Evolutionary conservation across 2,888 invertebrate genomes (phyloP).

Genomic region (Lochmaea capreae): DNA sequence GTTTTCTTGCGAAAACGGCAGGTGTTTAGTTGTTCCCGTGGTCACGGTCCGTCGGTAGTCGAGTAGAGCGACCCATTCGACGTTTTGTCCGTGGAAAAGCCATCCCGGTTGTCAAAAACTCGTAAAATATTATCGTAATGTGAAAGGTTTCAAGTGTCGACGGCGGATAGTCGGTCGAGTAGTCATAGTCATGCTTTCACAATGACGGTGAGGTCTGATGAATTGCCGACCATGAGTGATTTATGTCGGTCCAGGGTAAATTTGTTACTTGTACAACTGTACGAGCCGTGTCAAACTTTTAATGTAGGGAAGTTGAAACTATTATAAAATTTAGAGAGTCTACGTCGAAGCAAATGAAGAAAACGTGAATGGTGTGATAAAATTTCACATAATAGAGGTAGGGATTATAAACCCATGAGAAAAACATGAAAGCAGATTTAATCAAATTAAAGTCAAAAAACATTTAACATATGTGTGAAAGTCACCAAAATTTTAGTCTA

Average conservation of each 20-base stretch:
- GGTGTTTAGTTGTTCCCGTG: constrained; percentile 57
- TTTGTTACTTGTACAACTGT: constrained; percentile 60
- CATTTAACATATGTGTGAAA: too few species aligned
- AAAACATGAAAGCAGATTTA: too few species aligned
- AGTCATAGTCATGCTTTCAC: constrained; percentile 51
- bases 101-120: constrained; percentile 76
- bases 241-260: constrained; percentile 66
- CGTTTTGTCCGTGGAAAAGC: constrained; percentile 67
- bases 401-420: too few species aligned
- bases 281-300: not conserved
- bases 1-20: constrained; percentile 50
- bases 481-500: too few species aligned
- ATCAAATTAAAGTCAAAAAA: too few species aligned
- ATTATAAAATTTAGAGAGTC: not conserved
- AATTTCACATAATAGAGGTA: too few species aligned
- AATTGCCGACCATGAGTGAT: constrained; percentile 66
- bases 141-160: constrained; percentile 55
- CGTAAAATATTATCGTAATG: constrained; percentile 75
- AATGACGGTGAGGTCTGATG: constrained; percentile 67
- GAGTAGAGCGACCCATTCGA: constrained; percentile 42
- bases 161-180: constrained; percentile 31
- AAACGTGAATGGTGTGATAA: not conserved
- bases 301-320: not conserved
- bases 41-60: constrained; percentile 46
- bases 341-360: not conserved